These are phyloP conservation scores for Ophion ellenae DNA, from an alignment of 2,888 invertebrate species.

Conservation along the genomic window DNA sequence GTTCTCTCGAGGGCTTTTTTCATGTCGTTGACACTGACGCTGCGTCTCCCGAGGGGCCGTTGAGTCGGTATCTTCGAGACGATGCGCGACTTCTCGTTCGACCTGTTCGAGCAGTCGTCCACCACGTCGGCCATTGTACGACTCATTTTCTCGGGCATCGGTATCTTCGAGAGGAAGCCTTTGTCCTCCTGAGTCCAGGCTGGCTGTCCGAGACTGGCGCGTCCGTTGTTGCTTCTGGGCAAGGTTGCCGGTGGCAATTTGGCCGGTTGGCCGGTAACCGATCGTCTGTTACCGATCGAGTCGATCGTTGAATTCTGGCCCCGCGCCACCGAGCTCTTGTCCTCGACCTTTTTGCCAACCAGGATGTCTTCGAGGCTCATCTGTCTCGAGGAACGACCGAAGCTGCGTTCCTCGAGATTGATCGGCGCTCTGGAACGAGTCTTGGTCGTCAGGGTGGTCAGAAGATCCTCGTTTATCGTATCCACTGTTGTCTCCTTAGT, in stretches of 20 bases:
- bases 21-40: slow-evolving; percentile 86
- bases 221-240: slow-evolving; percentile 42
- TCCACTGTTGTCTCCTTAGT: slow-evolving; percentile 38
- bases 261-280: neutral
- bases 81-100: slow-evolving; percentile 66
- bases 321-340: slow-evolving; percentile 66
- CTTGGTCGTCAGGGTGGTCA: slow-evolving; percentile 79
- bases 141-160: slow-evolving; percentile 71
- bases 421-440: slow-evolving; percentile 79
- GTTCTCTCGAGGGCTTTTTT: slow-evolving; percentile 86
- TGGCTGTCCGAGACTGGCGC: slow-evolving; percentile 33
- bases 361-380: slow-evolving; percentile 81
- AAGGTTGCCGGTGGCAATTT: slow-evolving; percentile 34
- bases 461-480: slow-evolving; percentile 73
- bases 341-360: slow-evolving; percentile 73
- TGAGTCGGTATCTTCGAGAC: slow-evolving; percentile 77
- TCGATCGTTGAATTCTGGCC: slow-evolving; percentile 60
- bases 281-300: neutral
- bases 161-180: slow-evolving; percentile 75
- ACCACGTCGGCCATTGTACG: slow-evolving; percentile 51
- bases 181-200: slow-evolving; percentile 73
- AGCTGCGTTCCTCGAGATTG: slow-evolving; percentile 76
- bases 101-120: slow-evolving; percentile 62
- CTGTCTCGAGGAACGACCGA: slow-evolving; percentile 76
- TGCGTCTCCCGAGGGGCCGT: slow-evolving; percentile 77